Evolutionary conservation across 2,888 invertebrate species (phyloP).

Genomic region (Chrysodeixis includens): DNA sequence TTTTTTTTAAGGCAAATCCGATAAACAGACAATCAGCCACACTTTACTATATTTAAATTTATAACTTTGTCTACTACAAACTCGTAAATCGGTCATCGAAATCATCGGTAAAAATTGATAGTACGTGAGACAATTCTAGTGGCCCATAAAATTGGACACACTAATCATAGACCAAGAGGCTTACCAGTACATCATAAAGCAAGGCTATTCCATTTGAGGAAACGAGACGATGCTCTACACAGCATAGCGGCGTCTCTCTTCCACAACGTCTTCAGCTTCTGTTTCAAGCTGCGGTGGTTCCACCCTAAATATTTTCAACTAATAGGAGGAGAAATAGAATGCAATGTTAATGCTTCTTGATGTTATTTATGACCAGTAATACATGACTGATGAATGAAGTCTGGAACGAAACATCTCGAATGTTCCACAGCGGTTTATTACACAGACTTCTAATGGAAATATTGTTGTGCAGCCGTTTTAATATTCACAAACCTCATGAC

Average conservation of each 20-base stretch:
- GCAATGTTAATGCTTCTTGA: conserved; percentile 19
- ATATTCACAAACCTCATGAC: conserved; percentile 10
- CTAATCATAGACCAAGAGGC: conserved; percentile 33
- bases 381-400: conserved; percentile 44
- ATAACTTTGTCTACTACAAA: neutral
- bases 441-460: conserved; percentile 1
- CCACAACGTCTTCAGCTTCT: no score
- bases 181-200: neutral
- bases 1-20: no score
- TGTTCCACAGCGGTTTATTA: conserved; percentile 14
- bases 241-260: no score
- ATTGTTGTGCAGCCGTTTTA: neutral
- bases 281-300: no score
- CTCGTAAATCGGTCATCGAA: conserved; percentile 2
- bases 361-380: conserved; percentile 39
- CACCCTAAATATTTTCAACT: conserved; percentile 32
- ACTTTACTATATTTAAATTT: neutral
- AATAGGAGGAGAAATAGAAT: conserved; percentile 26
- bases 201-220: no score
- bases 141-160: neutral
- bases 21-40: neutral
- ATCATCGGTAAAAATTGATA: conserved; percentile 3
- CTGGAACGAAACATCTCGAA: conserved; percentile 28
- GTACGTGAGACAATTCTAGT: conserved; percentile 36
- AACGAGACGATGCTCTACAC: no score